A percentile compares a stretch with the other conserved stretches of the same genome.
Conservation (phyloP, 2,888 invertebrate species). For the Luperina nickerlii region DNA sequence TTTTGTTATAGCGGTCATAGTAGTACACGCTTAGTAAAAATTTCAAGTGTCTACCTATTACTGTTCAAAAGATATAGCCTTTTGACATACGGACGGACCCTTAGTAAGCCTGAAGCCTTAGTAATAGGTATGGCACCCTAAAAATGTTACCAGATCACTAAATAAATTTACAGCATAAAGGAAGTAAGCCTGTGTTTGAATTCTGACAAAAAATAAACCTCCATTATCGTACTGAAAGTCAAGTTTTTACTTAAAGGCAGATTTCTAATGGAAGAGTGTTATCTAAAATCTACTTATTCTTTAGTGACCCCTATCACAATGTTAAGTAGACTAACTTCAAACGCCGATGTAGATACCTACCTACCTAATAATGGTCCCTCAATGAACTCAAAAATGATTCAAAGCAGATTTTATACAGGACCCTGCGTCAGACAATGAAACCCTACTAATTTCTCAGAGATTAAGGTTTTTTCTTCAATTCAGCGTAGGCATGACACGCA, state of each 20-base stretch:
- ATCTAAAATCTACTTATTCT: neutral
- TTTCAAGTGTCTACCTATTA: too few relatives aligned
- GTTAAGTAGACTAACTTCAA: neutral
- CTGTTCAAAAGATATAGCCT: too few relatives aligned
- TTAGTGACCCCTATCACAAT: neutral
- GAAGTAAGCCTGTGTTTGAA: neutral
- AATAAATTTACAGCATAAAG: neutral
- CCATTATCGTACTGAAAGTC: neutral
- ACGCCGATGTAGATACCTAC: neutral
- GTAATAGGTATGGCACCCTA: neutral
- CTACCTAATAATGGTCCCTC: neutral
- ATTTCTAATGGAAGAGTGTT: neutral
- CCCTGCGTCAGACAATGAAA: neutral
- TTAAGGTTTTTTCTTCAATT: neutral
- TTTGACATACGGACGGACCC: neutral
- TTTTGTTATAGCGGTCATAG: too few relatives aligned
- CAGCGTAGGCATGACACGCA: slow-evolving; percentile 31
- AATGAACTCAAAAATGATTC: neutral
- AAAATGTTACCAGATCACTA: neutral
- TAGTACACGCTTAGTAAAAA: too few relatives aligned
- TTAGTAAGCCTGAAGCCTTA: neutral
- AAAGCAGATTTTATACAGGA: neutral
- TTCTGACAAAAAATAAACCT: neutral
- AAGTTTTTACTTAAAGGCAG: neutral
- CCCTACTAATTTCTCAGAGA: slow-evolving; percentile 2